Evolutionary conservation across 2,888 invertebrate genomes (phyloP), one percentile per base, ranked within the genome.

Genomic region (Gandaritis pyraliata): DNA sequence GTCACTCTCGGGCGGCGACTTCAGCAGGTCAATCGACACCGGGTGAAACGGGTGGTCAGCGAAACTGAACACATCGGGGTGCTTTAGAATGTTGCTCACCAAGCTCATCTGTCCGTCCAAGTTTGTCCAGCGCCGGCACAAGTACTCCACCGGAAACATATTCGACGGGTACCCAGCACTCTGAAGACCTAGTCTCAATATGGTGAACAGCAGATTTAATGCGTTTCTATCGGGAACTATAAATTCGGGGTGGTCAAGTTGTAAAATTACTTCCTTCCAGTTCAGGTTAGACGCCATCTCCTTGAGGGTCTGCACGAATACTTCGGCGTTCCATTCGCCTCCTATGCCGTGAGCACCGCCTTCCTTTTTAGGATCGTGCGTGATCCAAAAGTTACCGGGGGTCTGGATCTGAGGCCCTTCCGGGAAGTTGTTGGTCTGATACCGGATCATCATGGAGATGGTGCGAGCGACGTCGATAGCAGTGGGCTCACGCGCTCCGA

Each of bases 1-100:
- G 74, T 98, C 98, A 23, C 96, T 96, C 90, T 99, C 99, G 0
- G 99, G 99, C 6, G 97, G 96, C 11, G 97, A 96, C 90, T 99
- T 99, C 41, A 99, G 87, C 68, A 97, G 94, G 75, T 98, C 98
- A 47, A 97, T 95, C 1, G 96, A 94, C 1, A 98, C 97, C 2
- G 96, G 94, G 74, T 96, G 96, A 82, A 96, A 98, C 0, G 97
- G 96, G 85, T 97, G 96, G 83, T 99, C 98, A 33, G 97, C 96
- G 82, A 99, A 97, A 79, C 97, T 97, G 86, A 99, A 98, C 69
- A 99, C 94, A 81, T 99, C 99, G 0, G 97, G 95, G 87, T 97
- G 95, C 82, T 98, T 98, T 29, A 99, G 88, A 69, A 98, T 96
- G 72, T 96, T 95, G 65, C 96, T 95, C 43, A 99, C 94, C 70